Evolutionary conservation across 2,888 invertebrate genomes (phyloP).

Genomic region (Cylloceria caligata): DNA sequence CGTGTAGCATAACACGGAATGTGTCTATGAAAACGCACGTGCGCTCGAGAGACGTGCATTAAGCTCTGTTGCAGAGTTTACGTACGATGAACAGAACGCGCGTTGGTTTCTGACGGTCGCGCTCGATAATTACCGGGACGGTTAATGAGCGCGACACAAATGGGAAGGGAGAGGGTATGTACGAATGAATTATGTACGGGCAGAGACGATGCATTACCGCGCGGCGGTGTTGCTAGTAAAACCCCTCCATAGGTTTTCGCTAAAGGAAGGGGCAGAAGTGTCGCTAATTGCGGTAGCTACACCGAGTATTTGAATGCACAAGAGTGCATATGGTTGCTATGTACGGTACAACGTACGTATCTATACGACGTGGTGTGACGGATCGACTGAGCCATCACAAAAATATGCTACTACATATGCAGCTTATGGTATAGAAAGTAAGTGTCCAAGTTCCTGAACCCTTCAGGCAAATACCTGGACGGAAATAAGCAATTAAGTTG

Average conservation of each 20-base stretch:
- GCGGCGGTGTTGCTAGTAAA: not conserved
- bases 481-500: not conserved
- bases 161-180: constrained; percentile 20
- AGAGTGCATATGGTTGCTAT: constrained; percentile 28
- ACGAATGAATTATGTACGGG: constrained; percentile 58
- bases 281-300: constrained; percentile 57
- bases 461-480: not conserved
- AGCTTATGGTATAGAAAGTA: not conserved
- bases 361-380: not conserved
- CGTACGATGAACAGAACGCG: not conserved
- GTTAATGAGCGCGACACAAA: constrained; percentile 58
- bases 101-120: constrained; percentile 43
- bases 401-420: constrained; percentile 5
- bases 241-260: not conserved
- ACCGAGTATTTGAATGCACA: constrained; percentile 41
- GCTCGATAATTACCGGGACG: constrained; percentile 61
- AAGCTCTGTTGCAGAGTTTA: not conserved
- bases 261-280: constrained; percentile 6
- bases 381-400: constrained; percentile 19
- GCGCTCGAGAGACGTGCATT: constrained; percentile 7
- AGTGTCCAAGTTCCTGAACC: not conserved
- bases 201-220: constrained; percentile 13
- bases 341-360: not conserved
- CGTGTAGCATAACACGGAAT: constrained; percentile 20
- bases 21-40: constrained; percentile 21